Conservation (phyloP, 2,888 invertebrate genomes). For the Ommatoiulus sabulosus region DNA sequence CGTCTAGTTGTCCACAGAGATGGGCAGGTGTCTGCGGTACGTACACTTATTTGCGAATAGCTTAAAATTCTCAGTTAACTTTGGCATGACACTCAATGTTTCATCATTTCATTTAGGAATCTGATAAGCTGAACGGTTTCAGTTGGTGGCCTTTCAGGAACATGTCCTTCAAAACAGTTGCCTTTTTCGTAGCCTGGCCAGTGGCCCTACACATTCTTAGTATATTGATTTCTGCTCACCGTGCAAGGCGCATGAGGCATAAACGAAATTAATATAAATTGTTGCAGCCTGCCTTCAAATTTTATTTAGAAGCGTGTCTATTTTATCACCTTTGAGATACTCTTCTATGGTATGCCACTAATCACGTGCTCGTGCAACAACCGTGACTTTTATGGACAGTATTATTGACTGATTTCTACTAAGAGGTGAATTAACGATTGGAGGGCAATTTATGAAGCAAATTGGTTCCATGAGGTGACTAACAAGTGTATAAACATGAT, state of each 20-base stretch:
- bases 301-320: background rate
- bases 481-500: background rate
- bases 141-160: constrained; percentile 76
- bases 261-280: background rate
- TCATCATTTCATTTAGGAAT: background rate
- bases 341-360: constrained; percentile 1
- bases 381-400: background rate
- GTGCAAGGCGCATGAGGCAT: constrained; percentile 41
- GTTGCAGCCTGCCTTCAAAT: background rate
- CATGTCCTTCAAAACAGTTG: constrained; percentile 72
- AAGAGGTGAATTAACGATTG: background rate
- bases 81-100: background rate
- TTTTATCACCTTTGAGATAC: constrained; percentile 10
- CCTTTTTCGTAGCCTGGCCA: constrained; percentile 77
- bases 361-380: background rate
- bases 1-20: constrained; percentile 42
- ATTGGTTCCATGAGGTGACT: background rate
- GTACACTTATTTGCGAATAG: background rate
- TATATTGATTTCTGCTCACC: constrained; percentile 47
- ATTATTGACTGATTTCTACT: constrained; percentile 8
- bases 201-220: constrained; percentile 69
- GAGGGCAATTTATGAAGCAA: background rate
- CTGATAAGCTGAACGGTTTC: constrained; percentile 60
- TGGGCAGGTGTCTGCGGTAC: constrained; percentile 4
- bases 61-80: background rate